Conservation (phyloP, 2,888 invertebrate species). For the Peribatodes rhomboidaria region DNA sequence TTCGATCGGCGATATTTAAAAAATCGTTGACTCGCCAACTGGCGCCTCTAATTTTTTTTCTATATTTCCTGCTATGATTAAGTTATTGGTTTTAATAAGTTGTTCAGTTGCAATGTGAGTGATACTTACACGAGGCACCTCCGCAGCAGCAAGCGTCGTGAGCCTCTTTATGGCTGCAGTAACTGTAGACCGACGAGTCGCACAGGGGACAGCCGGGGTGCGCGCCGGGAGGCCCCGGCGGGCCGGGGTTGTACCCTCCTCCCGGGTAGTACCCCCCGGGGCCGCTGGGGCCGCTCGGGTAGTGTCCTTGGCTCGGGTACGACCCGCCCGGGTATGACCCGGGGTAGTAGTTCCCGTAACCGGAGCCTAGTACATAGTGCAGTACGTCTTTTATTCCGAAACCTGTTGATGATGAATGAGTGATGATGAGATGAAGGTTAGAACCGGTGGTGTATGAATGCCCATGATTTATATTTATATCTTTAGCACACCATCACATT, state of each 20-base stretch:
- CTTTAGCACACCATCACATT: slow-evolving; percentile 2
- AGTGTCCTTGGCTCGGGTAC: slow-evolving; percentile 41
- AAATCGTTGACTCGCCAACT: too few species aligned
- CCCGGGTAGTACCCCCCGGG: slow-evolving; percentile 54
- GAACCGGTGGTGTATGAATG: slow-evolving; percentile 47
- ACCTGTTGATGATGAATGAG: slow-evolving; percentile 72
- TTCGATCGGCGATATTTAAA: too few species aligned
- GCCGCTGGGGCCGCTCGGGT: slow-evolving; percentile 50
- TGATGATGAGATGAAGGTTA: slow-evolving; percentile 54
- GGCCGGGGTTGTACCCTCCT: slow-evolving; percentile 53
- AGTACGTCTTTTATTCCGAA: slow-evolving; percentile 81
- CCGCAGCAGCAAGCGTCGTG: slow-evolving; percentile 93
- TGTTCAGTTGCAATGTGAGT: not conserved
- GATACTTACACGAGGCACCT: slow-evolving; percentile 76
- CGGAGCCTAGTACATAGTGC: slow-evolving; percentile 75
- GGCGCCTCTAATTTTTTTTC: too few species aligned
- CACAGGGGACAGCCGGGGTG: slow-evolving; percentile 90
- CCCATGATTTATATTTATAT: not conserved
- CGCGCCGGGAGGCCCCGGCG: slow-evolving; percentile 77
- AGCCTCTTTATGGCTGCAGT: slow-evolving; percentile 91
- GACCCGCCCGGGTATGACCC: slow-evolving; percentile 43
- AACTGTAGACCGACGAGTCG: slow-evolving; percentile 92
- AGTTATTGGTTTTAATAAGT: not conserved
- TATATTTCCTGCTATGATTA: too few species aligned
- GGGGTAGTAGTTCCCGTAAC: slow-evolving; percentile 33